Evolutionary conservation across 2,888 invertebrate genomes (phyloP).

Genomic region (Dicyrtomina minuta): DNA sequence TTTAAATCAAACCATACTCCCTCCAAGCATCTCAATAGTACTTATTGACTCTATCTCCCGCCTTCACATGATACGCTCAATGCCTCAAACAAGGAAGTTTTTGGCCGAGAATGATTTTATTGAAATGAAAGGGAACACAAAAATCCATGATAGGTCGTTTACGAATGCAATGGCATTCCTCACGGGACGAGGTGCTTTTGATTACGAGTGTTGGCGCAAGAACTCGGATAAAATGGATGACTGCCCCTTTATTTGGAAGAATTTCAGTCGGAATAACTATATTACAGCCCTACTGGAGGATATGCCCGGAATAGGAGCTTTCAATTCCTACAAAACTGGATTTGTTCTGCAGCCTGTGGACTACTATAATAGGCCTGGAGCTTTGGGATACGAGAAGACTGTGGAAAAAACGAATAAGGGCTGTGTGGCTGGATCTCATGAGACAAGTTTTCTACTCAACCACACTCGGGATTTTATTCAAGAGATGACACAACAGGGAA

Average conservation of each 20-base stretch:
- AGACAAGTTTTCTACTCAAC: constrained; percentile 42
- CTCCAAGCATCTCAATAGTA: constrained; percentile 50
- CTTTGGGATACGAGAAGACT: constrained; percentile 62
- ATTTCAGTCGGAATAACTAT: constrained; percentile 68
- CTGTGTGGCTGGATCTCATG: constrained; percentile 41
- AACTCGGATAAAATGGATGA: no score
- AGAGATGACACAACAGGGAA: constrained; percentile 35
- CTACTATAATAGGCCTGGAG: constrained; percentile 75
- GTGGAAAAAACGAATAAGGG: constrained; percentile 19
- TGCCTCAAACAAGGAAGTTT: constrained; percentile 71
- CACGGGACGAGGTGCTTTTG: no score
- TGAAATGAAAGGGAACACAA: constrained; percentile 70
- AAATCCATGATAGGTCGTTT: no score
- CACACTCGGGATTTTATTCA: constrained; percentile 39
- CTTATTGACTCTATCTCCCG: constrained; percentile 42
- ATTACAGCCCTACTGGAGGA: constrained; percentile 81
- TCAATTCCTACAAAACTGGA: constrained; percentile 71
- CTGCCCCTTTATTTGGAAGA: no score
- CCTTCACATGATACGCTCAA: constrained; percentile 71
- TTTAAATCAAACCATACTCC: constrained; percentile 41
- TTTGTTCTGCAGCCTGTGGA: constrained; percentile 75
- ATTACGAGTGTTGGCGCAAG: no score
- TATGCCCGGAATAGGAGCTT: constrained; percentile 70
- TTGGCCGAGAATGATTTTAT: constrained; percentile 70
- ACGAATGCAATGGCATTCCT: no score